Base-by-base conservation (phyloP, 2,797 vertebrate genomes). In the Holocentrus rufus region DNA sequence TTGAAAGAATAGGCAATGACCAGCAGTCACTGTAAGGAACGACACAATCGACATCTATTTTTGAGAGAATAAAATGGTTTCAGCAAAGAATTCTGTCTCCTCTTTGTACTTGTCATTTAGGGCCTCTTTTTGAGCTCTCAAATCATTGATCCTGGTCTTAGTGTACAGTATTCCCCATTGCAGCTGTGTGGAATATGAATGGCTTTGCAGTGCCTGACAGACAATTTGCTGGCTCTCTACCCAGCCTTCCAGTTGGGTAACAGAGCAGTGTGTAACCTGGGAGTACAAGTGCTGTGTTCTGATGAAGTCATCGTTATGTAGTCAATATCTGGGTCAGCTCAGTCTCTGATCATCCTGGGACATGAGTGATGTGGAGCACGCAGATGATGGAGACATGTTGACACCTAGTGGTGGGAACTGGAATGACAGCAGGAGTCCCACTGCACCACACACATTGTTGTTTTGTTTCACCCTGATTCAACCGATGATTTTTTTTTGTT, bases 291-390 rank as follows among this genome's bases (percentile, higher is more conserved):
- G 49, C 44, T 52, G 44, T 70, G 27, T 69, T 78, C 60, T 68
- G 80, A 89, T 92, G 84, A 91, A 88, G 87, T 93, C 90, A 90
- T 91, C 72, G 1, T 69, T 83, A 61, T 84, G 79, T 74, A 47
- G 79, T 75, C 34, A 13, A 87, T 87, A 93, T 88, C 87, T 92
- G 87, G 92, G 92, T 93, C 91, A 91, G 23, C 76, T 65, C 23
- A 2, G 42, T 80, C 65, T 74, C 68, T 81, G 69, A 82, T 88
- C 74, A 85, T 84, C 72, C 71, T 44, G 58, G 65, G 75, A 82
- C 61, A 72, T 25, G 23, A 20, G 61, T 55, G 52, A 57, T 56
- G 14, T 36, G n/a, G 0, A 34, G 23, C 2, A 31, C 13, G 4
- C 36, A 42, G 18, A 34, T 20, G 82, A 63, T 76, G 44, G 76